Base-by-base conservation (phyloP, 2,797 vertebrate genomes). In the Capromys pilorides region DNA sequence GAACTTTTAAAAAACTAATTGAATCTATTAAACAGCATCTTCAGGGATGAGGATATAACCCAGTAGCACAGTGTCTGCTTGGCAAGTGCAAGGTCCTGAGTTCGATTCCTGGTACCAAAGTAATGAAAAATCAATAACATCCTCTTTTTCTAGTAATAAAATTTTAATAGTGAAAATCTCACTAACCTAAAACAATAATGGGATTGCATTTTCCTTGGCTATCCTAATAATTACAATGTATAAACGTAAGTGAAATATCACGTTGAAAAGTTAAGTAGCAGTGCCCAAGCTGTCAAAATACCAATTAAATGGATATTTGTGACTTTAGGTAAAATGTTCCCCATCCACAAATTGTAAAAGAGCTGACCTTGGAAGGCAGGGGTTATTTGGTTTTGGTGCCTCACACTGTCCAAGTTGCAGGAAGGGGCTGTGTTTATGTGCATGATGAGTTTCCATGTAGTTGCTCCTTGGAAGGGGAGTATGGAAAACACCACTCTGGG, bases 1-100 rank as follows among this genome's bases (percentile, higher is more conserved):
- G 66, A 88, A 71, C 87, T 16, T 86, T 73, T 49, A 85, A 87
- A 95, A 22, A 86, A 73, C 51, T 78, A 41, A 57, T 14, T 88
- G n/a, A 67, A 59, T 93, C 12, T 88, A 36, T 75, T 79, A 51
- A 73, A 51, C 82, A 14, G 4, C 24, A 39, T 57, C 16, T 57
- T 57, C 54, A 57, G 54, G 54, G 54, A 14, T 57, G 54, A 57
- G 54, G 54, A 16, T 57, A 57, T 57, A 57, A 4, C 54, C 18
- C 54, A 57, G 54, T 3, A 57, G 16, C 54, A 18, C 16, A 57
- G 16, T 57, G 54, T 14, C 54, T 57, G 54, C 16, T 14, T 57
- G 54, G 54, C 54, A 57, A 57, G 54, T 57, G 54, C 54, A 57
- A 57, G 51, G 51, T 54, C 51, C 51, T 54, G 51, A 54, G 54